Conservation (phyloP, 2,888 invertebrate genomes). For the Cheilosia soror region DNA sequence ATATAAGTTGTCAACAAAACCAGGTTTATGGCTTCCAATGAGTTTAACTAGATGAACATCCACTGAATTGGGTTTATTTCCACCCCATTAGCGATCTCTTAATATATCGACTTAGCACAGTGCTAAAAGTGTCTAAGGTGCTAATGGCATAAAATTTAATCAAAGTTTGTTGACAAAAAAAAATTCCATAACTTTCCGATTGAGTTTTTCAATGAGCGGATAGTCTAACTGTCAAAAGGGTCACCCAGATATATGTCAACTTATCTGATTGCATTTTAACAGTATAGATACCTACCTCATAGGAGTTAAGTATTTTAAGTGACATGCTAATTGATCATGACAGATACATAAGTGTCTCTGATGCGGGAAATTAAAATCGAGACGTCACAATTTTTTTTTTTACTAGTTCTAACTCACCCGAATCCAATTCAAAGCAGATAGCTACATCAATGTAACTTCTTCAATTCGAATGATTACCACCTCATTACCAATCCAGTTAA, state of each 20-base stretch:
- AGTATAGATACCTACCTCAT: too few species aligned
- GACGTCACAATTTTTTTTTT: not conserved
- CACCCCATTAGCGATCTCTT: conserved; percentile 29
- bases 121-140: conserved; percentile 18
- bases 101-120: conserved; percentile 28
- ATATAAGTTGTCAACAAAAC: not conserved
- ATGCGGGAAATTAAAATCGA: not conserved
- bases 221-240: not conserved
- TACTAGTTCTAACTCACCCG: too few species aligned
- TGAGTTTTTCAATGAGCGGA: not conserved
- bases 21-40: not conserved
- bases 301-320: not conserved
- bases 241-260: not conserved
- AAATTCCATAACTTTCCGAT: conserved; percentile 8
- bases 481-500: conserved; percentile 48
- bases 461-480: conserved; percentile 10
- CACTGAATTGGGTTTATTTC: not conserved
- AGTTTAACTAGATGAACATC: not conserved
- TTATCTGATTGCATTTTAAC: not conserved
- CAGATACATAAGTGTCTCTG: not conserved
- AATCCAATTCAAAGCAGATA: too few species aligned
- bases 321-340: not conserved
- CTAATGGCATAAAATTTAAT: conserved; percentile 11
- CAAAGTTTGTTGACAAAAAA: conserved; percentile 28
- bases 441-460: not conserved